Conservation (phyloP, 1,140 invertebrate species). For the honey bee (Apis mellifera) region Amel_HAv3.1 CM009931.2:24462501-24463000, state of each 20-base stretch:
- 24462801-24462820: conserved; percentile 17
- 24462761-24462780: conserved; percentile 23
- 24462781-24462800: conserved; percentile 47
- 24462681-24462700: conserved; percentile 55
- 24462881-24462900: no score
- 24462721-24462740: conserved; percentile 42
- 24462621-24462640: no score
- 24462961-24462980: background rate
- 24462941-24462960: background rate
- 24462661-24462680: conserved; percentile 31
- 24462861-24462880: no score
- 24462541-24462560: no score
- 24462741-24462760: conserved; percentile 52
- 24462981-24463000: background rate
- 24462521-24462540: no score
- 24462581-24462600: no score
- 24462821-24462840: no score
- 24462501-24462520: no score
- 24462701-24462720: conserved; percentile 57
- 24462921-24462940: background rate
- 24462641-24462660: conserved; percentile 8
- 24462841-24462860: no score
- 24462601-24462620: no score
- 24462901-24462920: background rate
- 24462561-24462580: no score